Conservation (phyloP, 1,140 invertebrate genomes). For the Sarcophaga peregrina region DNA sequence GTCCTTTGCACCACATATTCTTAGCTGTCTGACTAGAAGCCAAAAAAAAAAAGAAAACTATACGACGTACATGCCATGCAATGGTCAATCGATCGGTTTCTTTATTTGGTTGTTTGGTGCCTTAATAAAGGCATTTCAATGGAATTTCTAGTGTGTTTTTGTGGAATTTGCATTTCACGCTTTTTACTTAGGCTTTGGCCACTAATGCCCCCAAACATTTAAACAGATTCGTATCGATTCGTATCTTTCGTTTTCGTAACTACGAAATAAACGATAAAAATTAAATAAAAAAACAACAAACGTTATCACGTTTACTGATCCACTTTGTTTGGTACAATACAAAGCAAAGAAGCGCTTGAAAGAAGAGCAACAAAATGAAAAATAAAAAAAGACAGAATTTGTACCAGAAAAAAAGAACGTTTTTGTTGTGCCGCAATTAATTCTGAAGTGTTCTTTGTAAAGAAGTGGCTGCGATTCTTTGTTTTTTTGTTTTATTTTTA, state of each 20-base stretch:
- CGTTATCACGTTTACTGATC: slow-evolving; percentile 34
- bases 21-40: no score
- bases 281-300: slow-evolving; percentile 37
- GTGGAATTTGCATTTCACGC: slow-evolving; percentile 40
- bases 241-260: neutral
- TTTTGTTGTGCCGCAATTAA: neutral
- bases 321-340: slow-evolving; percentile 11
- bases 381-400: no score
- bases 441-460: no score
- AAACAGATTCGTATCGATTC: neutral
- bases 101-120: no score
- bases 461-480: no score
- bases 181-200: slow-evolving; percentile 2
- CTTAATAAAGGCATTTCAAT: no score
- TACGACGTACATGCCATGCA: no score
- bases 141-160: neutral
- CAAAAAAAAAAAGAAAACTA: no score
- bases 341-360: neutral
- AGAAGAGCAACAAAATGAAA: no score
- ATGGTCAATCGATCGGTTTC: no score
- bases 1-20: slow-evolving; percentile 6
- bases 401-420: no score
- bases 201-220: neutral
- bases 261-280: neutral
- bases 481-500: no score